Conservation (phyloP, 2,888 invertebrate species). For the Endotricha flammealis region DNA sequence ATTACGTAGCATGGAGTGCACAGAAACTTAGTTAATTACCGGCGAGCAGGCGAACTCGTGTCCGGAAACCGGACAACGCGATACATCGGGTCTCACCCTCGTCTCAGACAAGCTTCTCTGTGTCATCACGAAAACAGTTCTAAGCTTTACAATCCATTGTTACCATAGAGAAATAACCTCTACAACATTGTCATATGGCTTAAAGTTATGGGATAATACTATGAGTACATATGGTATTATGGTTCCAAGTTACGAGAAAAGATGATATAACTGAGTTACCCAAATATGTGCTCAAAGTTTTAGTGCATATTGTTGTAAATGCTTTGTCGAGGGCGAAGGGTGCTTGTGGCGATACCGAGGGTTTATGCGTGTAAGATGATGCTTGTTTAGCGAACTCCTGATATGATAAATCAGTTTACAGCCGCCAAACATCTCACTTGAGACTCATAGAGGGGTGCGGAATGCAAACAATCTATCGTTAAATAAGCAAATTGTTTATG, state of each 20-base stretch:
- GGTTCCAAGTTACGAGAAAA: constrained; percentile 30
- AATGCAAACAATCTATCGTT: constrained; percentile 58
- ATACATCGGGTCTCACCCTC: constrained; percentile 67
- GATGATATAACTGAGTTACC: constrained; percentile 49
- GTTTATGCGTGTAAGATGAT: constrained; percentile 77
- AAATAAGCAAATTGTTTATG: constrained; percentile 66
- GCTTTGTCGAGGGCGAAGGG: constrained; percentile 44
- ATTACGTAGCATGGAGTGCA: constrained; percentile 34
- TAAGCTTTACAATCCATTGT: constrained; percentile 19
- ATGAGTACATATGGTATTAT: constrained; percentile 31
- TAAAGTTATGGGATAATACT: constrained; percentile 18
- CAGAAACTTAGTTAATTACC: constrained; percentile 72
- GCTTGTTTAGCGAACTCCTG: constrained; percentile 71
- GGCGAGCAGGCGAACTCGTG: constrained; percentile 45
- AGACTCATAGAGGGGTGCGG: constrained; percentile 54
- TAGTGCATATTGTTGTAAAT: constrained; percentile 63
- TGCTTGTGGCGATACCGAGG: constrained; percentile 56
- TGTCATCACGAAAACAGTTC: constrained; percentile 23
- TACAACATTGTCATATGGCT: constrained; percentile 28
- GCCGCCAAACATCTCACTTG: constrained; percentile 66
- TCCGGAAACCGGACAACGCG: constrained; percentile 76
- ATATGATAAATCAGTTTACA: constrained; percentile 77
- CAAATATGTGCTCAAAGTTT: constrained; percentile 66
- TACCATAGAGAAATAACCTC: constrained; percentile 24
- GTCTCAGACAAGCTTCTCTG: constrained; percentile 59